Conservation (phyloP, 2,888 invertebrate genomes). For the Drosophila imparisetae region DNA sequence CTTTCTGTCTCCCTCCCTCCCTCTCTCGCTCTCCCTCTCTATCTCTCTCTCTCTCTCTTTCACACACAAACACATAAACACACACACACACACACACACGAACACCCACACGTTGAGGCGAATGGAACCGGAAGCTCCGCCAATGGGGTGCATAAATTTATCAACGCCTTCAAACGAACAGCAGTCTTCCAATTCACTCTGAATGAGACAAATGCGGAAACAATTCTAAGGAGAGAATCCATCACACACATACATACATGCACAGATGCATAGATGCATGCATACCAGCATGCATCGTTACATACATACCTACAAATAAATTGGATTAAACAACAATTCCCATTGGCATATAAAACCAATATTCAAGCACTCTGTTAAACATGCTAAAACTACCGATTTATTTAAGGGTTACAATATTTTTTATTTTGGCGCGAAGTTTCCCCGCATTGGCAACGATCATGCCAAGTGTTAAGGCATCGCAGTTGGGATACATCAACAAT, state of each 20-base stretch:
- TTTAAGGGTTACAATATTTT: not conserved
- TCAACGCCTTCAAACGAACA: slow-evolving; percentile 70
- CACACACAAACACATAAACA: not conserved
- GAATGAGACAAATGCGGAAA: slow-evolving; percentile 47
- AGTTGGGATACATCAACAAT: not conserved
- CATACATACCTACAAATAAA: not conserved
- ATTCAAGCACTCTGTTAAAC: not conserved
- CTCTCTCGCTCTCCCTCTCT: not conserved
- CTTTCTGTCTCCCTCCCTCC: not conserved
- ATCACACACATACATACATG: slow-evolving; percentile 2
- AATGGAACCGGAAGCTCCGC: slow-evolving; percentile 69
- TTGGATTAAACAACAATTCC: not conserved
- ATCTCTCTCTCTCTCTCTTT: not conserved
- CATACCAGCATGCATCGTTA: not conserved
- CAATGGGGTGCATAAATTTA: slow-evolving; percentile 76
- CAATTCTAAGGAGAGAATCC: slow-evolving; percentile 17
- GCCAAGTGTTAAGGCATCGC: not conserved
- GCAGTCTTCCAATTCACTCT: slow-evolving; percentile 34
- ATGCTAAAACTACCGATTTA: not conserved
- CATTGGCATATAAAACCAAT: not conserved
- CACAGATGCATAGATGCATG: not conserved
- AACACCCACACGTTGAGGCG: not conserved
- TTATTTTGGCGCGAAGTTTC: not conserved
- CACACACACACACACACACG: not conserved
- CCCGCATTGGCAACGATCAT: not conserved